Percentiles rank a stretch among this genome's conserved stretches.
Conservation (phyloP, 2,797 vertebrate species). For the Poecilia gillii region DNA sequence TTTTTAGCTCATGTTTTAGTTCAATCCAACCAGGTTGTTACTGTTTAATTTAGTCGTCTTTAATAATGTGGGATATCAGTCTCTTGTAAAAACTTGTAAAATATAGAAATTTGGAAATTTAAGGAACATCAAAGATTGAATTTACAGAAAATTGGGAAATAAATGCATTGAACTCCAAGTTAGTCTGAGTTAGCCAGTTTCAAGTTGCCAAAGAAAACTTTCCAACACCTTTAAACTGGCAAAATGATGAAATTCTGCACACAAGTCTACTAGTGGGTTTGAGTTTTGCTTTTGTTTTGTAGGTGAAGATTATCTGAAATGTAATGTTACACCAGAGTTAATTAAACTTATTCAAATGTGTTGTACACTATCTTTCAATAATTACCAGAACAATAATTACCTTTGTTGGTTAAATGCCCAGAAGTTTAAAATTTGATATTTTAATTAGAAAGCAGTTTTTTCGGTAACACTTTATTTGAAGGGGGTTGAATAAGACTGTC, state of each 20-base stretch:
- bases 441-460: background rate
- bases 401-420: background rate
- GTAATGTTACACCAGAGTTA: background rate
- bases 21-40: background rate
- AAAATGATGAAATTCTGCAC: background rate
- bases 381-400: background rate
- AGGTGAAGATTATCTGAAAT: background rate
- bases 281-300: background rate
- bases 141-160: background rate
- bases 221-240: background rate
- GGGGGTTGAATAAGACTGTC: too few relatives aligned
- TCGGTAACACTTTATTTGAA: background rate
- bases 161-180: background rate
- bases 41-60: background rate
- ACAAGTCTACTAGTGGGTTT: background rate
- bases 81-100: background rate
- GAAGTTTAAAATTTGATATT: background rate
- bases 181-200: background rate
- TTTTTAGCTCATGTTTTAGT: background rate
- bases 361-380: background rate
- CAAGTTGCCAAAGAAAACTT: background rate
- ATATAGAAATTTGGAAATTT: background rate
- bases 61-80: background rate
- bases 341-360: background rate
- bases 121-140: background rate